Evolutionary conservation across 1,140 invertebrate genomes (phyloP).

Genomic region (Pseudomyrmex cubaensis): DNA sequence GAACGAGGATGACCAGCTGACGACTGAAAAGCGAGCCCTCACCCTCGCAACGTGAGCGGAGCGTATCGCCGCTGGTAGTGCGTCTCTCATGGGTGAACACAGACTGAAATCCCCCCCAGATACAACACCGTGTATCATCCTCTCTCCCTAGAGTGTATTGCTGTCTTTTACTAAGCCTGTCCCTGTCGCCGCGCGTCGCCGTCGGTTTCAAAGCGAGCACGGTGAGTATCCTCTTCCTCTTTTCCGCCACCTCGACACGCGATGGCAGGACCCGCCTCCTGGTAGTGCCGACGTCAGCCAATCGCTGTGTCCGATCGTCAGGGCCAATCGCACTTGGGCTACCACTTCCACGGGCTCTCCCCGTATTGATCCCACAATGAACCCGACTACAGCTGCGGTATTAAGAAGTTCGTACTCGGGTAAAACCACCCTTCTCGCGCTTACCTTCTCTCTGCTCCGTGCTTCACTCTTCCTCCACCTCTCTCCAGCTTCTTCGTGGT

Average conservation of each 20-base stretch:
- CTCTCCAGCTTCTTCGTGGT: constrained; percentile 38
- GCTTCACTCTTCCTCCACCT: constrained; percentile 32
- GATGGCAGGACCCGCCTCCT: constrained; percentile 80
- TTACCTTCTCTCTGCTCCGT: constrained; percentile 62
- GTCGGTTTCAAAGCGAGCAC: constrained; percentile 40
- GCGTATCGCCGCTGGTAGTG: constrained; percentile 71
- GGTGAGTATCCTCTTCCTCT: constrained; percentile 63
- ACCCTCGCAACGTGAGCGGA: constrained; percentile 71
- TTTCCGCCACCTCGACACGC: constrained; percentile 63
- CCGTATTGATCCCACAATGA: constrained; percentile 85
- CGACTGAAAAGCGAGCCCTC: constrained; percentile 47
- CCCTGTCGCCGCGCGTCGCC: constrained; percentile 64
- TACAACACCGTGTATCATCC: constrained; percentile 79
- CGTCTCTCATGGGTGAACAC: constrained; percentile 84
- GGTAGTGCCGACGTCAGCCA: constrained; percentile 80
- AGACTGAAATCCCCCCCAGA: constrained; percentile 81
- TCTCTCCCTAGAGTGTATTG: constrained; percentile 75
- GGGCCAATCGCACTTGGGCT: constrained; percentile 81
- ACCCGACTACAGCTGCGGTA: constrained; percentile 79
- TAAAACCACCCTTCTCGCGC: constrained; percentile 73
- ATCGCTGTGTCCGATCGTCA: constrained; percentile 73
- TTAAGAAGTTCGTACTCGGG: constrained; percentile 83
- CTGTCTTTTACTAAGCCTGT: constrained; percentile 79
- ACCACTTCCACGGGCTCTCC: constrained; percentile 82
- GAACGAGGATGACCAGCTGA: constrained; percentile 35